These are phyloP conservation scores for Metallyticus violacea DNA, from an alignment of 2,888 invertebrate genomes.

Conservation along the genomic window DNA sequence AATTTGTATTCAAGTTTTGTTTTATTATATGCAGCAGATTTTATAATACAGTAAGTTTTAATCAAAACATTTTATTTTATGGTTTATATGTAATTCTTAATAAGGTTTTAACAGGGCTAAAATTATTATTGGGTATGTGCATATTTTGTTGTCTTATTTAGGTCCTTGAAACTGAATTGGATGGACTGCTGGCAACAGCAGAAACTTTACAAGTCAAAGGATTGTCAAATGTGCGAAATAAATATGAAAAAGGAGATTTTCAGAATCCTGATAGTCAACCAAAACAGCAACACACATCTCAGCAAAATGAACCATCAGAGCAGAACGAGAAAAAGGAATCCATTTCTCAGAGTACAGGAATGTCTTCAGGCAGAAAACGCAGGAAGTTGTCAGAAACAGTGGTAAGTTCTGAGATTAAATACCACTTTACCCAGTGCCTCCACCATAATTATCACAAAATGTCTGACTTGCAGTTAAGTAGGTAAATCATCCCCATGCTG, in stretches of 20 bases:
- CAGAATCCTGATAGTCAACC: conserved; percentile 12
- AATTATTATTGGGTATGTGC: too few relatives aligned
- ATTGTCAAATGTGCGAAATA: conserved; percentile 45
- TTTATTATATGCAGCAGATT: too few relatives aligned
- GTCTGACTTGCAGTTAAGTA: too few relatives aligned
- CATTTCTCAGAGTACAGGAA: background rate
- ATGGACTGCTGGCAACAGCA: conserved; percentile 47
- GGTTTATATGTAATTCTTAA: too few relatives aligned
- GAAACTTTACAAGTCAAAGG: conserved; percentile 51
- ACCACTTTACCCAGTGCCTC: too few relatives aligned
- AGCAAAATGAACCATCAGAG: background rate
- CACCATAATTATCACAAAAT: too few relatives aligned
- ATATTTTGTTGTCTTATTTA: conserved; percentile 15
- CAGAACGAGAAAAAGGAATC: conserved; percentile 3
- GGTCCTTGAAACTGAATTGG: conserved; percentile 48
- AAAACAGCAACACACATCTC: background rate
- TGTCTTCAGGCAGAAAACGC: conserved; percentile 22
- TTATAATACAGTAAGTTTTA: too few relatives aligned
- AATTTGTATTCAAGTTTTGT: background rate
- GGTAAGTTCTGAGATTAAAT: too few relatives aligned
- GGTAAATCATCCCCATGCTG: too few relatives aligned
- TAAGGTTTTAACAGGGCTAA: too few relatives aligned
- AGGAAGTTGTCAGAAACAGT: conserved; percentile 14
- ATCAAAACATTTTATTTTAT: too few relatives aligned
- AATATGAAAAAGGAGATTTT: conserved; percentile 40